Base-by-base conservation (phyloP, 2,797 vertebrate species). In the Pelochelys cantorii region DNA sequence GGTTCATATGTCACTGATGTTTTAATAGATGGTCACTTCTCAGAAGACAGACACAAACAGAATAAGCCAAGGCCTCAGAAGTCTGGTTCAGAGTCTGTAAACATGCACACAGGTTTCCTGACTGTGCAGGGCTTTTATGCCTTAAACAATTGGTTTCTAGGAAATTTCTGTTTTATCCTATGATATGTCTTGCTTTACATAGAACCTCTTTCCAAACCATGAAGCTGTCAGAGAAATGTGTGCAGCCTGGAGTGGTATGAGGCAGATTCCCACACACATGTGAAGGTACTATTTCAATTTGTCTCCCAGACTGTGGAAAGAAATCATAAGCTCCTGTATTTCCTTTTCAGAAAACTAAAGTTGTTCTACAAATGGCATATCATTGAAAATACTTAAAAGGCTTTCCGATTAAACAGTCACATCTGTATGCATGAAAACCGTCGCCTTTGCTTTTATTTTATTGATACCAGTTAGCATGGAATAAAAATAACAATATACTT, bases 281-380 rank as follows among this genome's bases (percentile, higher is more conserved):
- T 93, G 92, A 85, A 77, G 75, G 78, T 79, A 48, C 90, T 92
- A 82, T 93, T 95, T 92, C 94, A 94, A 95, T 95, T 96, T 93
- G 93, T 94, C 94, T 92, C 94, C 90, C 86, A 96, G 95, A 94
- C 85, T 91, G 75, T 74, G 83, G 60, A 88, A 94, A 91, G 92
- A 94, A 93, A 93, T 92, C 95, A 82, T 86, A 91, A 12, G 56
- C 86, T 93, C 83, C 86, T 94, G 74, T 71, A 92, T 87, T 29
- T 92, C 74, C 85, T 91, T 81, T 89, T 87, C 95, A 74, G 37
- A 92, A 87, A 93, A 83, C 23, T 71, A 42, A 83, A 88, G 29
- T 54, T 86, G 81, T 89, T 91, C 79, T 93, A 90, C 91, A 97
- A 96, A 92, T 81, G 92, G 79, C 83, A 10, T 55, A 11, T 92